These are phyloP conservation scores for Spodoptera exigua DNA, from an alignment of 2,888 invertebrate species.

Conservation along the genomic window DNA sequence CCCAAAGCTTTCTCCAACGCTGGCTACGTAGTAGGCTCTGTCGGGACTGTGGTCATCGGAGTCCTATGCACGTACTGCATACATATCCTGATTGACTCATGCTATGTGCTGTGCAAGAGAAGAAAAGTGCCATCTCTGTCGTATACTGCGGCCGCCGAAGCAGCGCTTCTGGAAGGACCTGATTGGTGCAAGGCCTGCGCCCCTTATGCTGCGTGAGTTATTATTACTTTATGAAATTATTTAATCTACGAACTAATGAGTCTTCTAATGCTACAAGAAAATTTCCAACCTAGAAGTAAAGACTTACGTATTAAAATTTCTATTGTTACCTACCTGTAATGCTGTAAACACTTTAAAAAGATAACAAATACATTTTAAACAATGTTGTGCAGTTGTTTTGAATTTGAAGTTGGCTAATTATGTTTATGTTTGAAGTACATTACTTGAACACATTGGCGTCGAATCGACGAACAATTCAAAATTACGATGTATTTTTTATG, in stretches of 20 bases:
- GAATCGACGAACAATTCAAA: background rate
- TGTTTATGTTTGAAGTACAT: conserved; percentile 5
- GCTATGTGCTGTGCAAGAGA: conserved; percentile 90
- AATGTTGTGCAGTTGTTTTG: conserved; percentile 2
- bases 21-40: conserved; percentile 93
- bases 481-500: background rate
- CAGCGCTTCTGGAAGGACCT: conserved; percentile 94
- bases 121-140: conserved; percentile 91
- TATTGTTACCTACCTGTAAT: too few species aligned
- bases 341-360: conserved; percentile 23
- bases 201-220: conserved; percentile 91
- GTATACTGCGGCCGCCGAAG: conserved; percentile 95
- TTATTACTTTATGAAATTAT: too few species aligned
- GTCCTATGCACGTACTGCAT: conserved; percentile 98
- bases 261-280: too few species aligned
- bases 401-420: conserved; percentile 11
- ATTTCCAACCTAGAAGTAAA: too few species aligned
- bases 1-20: conserved; percentile 95
- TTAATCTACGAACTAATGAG: too few species aligned
- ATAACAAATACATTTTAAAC: conserved; percentile 14
- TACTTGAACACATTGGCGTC: background rate
- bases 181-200: conserved; percentile 90
- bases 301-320: too few species aligned
- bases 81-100: conserved; percentile 93
- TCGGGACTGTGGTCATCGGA: conserved; percentile 95